Conservation (phyloP, 1,140 invertebrate species). For the Pogonomyrmex californicus region DNA sequence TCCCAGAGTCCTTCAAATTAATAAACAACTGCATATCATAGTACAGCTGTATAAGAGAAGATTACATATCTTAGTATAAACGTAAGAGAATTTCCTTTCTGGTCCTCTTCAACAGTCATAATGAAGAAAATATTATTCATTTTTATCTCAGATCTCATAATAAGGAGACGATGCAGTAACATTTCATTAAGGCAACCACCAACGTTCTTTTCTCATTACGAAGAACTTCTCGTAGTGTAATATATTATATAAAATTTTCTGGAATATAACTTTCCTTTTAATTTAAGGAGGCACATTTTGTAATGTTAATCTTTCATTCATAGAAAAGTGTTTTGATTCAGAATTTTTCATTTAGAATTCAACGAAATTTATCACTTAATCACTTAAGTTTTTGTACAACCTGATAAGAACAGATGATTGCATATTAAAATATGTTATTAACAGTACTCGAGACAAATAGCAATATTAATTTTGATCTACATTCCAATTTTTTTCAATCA, state of each 20-base stretch:
- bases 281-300: too few relatives aligned
- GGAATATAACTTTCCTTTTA: background rate
- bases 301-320: background rate
- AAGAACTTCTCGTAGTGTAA: background rate
- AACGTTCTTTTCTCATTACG: slow-evolving; percentile 13
- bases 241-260: background rate
- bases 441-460: background rate
- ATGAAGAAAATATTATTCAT: slow-evolving; percentile 3
- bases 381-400: background rate
- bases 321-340: too few relatives aligned
- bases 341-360: background rate
- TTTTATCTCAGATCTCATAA: slow-evolving; percentile 16
- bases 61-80: too few relatives aligned
- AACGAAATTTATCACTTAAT: background rate
- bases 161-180: background rate
- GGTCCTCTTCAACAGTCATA: background rate
- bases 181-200: slow-evolving; percentile 9
- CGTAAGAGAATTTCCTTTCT: background rate
- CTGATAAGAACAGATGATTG: background rate
- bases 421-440: background rate
- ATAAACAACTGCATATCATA: slow-evolving; percentile 14
- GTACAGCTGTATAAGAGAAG: background rate
- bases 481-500: background rate
- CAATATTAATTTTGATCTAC: background rate
- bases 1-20: slow-evolving; percentile 20